A percentile compares a stretch with the other conserved stretches of the same genome.
Conservation (phyloP, 2,113 vertebrate species). For the Pontoporia blainvillei region DNA sequence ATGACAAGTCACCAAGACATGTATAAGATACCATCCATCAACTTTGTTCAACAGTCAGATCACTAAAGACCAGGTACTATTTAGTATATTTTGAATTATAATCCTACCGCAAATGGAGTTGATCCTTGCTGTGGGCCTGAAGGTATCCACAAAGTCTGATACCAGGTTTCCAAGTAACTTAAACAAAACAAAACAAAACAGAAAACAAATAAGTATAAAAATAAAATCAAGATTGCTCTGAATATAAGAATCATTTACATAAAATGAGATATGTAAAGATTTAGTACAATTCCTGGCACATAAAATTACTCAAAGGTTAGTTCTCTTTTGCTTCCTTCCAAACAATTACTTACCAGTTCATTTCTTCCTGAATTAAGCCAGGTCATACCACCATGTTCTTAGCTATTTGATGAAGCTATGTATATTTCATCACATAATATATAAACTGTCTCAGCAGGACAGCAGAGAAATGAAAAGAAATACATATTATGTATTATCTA, state of each 20-base stretch:
- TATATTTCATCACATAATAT: background rate
- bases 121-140: constrained; percentile 97
- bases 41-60: background rate
- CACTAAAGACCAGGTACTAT: background rate
- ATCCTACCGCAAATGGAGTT: constrained; percentile 98
- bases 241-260: background rate
- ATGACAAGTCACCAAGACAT: background rate
- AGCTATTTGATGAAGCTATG: background rate
- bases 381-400: background rate
- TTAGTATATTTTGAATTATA: constrained; percentile 33
- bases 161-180: constrained; percentile 96
- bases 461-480: background rate
- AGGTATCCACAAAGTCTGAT: constrained; percentile 98
- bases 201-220: background rate
- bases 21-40: background rate
- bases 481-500: background rate
- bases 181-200: background rate
- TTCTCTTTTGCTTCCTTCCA: background rate
- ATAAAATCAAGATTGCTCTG: background rate
- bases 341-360: background rate
- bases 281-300: background rate
- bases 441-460: background rate
- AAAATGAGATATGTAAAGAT: background rate
- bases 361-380: background rate
- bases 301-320: background rate